Conservation (phyloP, 2,797 vertebrate species). For the Pantherophis vulpinus region DNA sequence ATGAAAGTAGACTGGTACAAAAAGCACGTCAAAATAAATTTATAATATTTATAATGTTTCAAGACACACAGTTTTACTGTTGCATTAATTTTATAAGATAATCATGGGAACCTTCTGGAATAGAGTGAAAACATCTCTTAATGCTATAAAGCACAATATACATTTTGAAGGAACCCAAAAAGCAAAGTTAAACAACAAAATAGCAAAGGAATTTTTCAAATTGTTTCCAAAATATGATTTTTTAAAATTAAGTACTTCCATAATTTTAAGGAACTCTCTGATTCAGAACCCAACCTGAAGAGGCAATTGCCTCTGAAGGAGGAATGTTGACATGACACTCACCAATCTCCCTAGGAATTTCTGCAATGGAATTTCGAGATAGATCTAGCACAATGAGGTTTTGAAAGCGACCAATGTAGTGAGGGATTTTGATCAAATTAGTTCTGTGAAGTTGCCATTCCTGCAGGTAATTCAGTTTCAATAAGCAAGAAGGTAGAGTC, state of each 20-base stretch:
- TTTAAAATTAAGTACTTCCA: background rate
- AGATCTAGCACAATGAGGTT: slow-evolving; percentile 88
- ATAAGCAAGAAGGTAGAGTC: slow-evolving; percentile 82
- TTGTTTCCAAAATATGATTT: background rate
- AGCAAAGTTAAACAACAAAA: background rate
- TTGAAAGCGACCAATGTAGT: slow-evolving; percentile 85
- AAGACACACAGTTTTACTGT: background rate
- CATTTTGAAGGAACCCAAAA: background rate
- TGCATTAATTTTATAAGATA: background rate
- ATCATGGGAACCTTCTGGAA: background rate
- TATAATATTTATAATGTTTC: background rate
- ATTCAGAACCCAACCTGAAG: background rate
- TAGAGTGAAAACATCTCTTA: background rate
- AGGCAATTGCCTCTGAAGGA: background rate
- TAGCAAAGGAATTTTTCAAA: background rate
- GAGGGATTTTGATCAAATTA: slow-evolving; percentile 84
- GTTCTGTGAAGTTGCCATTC: slow-evolving; percentile 93
- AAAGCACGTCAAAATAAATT: background rate
- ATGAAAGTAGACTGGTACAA: background rate
- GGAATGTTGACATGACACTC: slow-evolving; percentile 39
- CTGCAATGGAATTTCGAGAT: slow-evolving; percentile 84
- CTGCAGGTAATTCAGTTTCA: slow-evolving; percentile 85
- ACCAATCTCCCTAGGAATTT: slow-evolving; percentile 90
- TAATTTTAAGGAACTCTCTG: background rate
- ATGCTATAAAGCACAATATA: background rate